phyloP scores from a whole-genome alignment of 2,113 vertebrate genomes.

The Galeopterus variegatus region DNA sequence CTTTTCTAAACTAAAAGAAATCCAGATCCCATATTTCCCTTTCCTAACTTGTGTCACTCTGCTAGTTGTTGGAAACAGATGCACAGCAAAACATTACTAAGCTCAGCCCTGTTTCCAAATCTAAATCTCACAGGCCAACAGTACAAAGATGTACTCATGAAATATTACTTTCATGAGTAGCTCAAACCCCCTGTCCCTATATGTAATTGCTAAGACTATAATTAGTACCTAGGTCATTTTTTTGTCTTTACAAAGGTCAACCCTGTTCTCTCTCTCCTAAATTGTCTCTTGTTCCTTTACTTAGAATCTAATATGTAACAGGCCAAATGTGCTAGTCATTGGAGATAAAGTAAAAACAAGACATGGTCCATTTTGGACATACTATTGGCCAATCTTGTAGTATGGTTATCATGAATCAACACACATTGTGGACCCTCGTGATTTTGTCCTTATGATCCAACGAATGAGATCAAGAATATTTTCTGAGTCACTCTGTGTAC shows the following conservation, averaged over 20 bases:
- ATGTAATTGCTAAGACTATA: background rate
- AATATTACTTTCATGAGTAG: background rate
- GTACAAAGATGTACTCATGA: background rate
- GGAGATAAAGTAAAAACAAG: background rate
- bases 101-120: background rate
- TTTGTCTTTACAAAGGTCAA: background rate
- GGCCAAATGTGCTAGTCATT: background rate
- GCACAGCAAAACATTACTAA: background rate
- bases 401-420: background rate
- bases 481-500: background rate
- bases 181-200: background rate
- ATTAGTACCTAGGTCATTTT: background rate
- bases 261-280: background rate
- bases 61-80: background rate
- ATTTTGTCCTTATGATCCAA: background rate
- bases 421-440: fast-evolving
- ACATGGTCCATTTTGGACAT: background rate
- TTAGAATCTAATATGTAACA: background rate
- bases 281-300: background rate
- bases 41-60: background rate
- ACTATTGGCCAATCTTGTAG: background rate
- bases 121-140: background rate
- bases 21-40: background rate
- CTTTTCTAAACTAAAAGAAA: background rate
- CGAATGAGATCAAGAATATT: background rate